Evolutionary conservation across 2,888 invertebrate species (phyloP).

Genomic region (Lithosia quadra): DNA sequence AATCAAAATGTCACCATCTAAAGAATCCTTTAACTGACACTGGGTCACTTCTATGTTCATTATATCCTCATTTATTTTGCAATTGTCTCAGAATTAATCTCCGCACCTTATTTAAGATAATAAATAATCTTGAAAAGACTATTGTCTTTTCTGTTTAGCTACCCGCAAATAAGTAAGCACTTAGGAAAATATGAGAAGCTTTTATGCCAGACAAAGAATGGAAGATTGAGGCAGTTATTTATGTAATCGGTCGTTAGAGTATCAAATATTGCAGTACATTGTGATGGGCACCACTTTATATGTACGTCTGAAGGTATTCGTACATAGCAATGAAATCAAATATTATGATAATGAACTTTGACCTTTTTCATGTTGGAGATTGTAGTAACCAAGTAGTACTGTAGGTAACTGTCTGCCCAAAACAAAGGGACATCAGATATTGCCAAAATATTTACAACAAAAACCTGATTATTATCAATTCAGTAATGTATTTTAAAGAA

Average conservation of each 20-base stretch:
- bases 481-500: too few species aligned
- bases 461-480: too few species aligned
- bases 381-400: neutral
- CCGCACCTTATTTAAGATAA: constrained; percentile 11
- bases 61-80: neutral
- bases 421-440: neutral
- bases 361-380: neutral
- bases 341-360: neutral
- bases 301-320: neutral
- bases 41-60: neutral
- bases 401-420: neutral
- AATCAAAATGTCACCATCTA: neutral
- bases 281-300: neutral
- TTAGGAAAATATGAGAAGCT: constrained; percentile 9
- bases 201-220: constrained; percentile 8
- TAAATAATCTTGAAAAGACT: constrained; percentile 13
- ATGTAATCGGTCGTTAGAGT: constrained; percentile 7
- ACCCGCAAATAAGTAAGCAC: neutral
- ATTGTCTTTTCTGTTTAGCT: constrained; percentile 8
- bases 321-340: neutral
- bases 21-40: neutral
- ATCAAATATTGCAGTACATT: constrained; percentile 7
- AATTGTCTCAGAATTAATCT: constrained; percentile 6
- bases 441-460: too few species aligned
- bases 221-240: constrained; percentile 1